Base-by-base conservation (phyloP, 2,797 vertebrate genomes). In the Smutsia temminckii region DNA sequence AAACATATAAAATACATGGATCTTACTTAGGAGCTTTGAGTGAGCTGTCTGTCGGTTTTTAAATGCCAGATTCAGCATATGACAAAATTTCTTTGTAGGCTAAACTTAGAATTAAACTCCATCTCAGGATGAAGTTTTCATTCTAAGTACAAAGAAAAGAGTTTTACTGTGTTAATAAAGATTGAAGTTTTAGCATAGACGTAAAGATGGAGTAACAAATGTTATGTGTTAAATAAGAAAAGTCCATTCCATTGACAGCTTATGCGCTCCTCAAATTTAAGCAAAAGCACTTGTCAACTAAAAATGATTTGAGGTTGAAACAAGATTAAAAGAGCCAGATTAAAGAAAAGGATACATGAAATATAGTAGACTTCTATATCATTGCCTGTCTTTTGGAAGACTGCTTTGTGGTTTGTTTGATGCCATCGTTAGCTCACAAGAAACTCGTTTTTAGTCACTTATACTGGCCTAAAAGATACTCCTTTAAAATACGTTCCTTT, bases 321-420 rank as follows among this genome's bases (percentile, higher is more conserved):
- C 95, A 98, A 98, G 98, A 99, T 98, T 98, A 98, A 99, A 99
- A 98, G 98, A 97, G 97, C 87, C 93, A 98, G 98, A 98, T 98
- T 99, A 99, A 98, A 98, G 98, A 98, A 97, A 94, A 97, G 97
- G 97, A 97, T 98, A 87, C 97, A 98, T 96, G 98, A 98, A 98
- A 97, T 98, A 97, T 94, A 96, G 97, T 97, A 97, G 98, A 97
- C 97, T 98, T 98, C 96, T 98, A 98, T 98, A 98, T 98, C 93
- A 97, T 97, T 97, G 98, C 97, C 97, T 98, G 97, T 98, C 98
- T 98, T 98, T 98, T 95, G 96, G 98, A 98, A 98, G 98, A 97
- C 98, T 98, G 98, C 97, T 95, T 97, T 99, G 98, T 98, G 98
- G 98, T 99, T 98, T 98, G 98, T 98, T 99, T 98, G 98, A 99